These are phyloP conservation scores for Hippocampus kuda DNA, from an alignment of 2,797 vertebrate genomes.

Conservation along the genomic window DNA sequence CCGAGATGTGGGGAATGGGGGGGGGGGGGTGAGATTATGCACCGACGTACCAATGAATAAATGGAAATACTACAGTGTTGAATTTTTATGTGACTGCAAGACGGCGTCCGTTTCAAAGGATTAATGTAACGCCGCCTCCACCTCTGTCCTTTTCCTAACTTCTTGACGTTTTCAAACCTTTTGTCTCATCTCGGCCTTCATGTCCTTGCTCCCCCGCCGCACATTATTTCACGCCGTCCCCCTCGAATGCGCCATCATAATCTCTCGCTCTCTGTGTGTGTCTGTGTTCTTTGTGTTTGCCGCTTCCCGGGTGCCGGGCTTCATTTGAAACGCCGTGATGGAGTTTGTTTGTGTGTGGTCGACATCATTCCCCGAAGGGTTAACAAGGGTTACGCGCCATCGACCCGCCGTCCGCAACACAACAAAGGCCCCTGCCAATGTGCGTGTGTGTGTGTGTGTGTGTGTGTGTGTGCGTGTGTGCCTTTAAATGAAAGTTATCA, in stretches of 20 bases:
- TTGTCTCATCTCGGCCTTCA: conserved; percentile 4
- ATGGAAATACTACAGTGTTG: conserved; percentile 2
- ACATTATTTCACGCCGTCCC: conserved; percentile 27
- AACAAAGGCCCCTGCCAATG: conserved; percentile 55
- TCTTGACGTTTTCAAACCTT: conserved; percentile 10
- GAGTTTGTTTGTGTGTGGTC: conserved; percentile 73
- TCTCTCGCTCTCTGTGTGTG: conserved; percentile 37
- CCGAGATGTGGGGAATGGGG: neutral
- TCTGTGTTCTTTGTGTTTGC: conserved; percentile 57
- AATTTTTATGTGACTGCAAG: conserved; percentile 7
- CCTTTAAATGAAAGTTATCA: conserved; percentile 52
- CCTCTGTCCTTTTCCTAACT: conserved; percentile 11
- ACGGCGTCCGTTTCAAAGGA: conserved; percentile 19
- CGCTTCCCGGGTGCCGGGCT: conserved; percentile 54
- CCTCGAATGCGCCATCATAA: conserved; percentile 46
- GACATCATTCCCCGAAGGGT: conserved; percentile 70
- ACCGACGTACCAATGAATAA: conserved; percentile 6
- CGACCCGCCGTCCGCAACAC: conserved; percentile 45
- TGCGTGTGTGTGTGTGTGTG: conserved; percentile 7
- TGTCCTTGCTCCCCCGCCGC: neutral
- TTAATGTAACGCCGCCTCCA: conserved; percentile 22
- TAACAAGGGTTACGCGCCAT: conserved; percentile 69
- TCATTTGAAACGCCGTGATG: conserved; percentile 72
- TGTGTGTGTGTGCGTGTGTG: conserved; percentile 9
- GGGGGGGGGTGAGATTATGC: neutral